Evolutionary conservation across 2,797 vertebrate genomes (phyloP).

Genomic region (Poeciliopsis infans): DNA sequence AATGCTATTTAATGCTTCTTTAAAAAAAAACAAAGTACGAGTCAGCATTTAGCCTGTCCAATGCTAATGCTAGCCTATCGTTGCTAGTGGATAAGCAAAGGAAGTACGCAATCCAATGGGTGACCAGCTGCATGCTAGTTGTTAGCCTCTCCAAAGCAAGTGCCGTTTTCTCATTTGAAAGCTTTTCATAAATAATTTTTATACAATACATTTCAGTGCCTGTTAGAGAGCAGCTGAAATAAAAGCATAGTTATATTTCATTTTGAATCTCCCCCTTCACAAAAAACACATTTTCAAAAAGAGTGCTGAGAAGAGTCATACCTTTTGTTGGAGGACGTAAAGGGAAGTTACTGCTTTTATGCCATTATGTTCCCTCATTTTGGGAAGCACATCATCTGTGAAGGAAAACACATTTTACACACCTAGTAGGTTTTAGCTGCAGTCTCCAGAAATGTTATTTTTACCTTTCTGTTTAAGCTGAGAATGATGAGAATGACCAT

Average conservation of each 20-base stretch:
- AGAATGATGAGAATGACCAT: conserved; percentile 33
- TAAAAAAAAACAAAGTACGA: no score
- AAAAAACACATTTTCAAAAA: background rate
- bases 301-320: conserved; percentile 52
- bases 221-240: background rate
- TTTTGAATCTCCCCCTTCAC: background rate
- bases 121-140: no score
- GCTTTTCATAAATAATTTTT: no score
- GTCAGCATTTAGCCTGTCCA: no score
- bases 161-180: no score
- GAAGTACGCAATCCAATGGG: no score
- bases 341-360: conserved; percentile 87
- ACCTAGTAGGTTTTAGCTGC: background rate
- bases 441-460: background rate
- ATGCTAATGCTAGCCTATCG: no score
- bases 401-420: conserved; percentile 19
- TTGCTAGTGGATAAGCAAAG: no score
- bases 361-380: conserved; percentile 80
- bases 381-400: conserved; percentile 81
- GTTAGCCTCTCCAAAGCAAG: no score
- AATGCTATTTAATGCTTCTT: no score
- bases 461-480: conserved; percentile 55
- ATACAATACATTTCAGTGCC: no score
- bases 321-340: conserved; percentile 93
- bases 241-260: background rate